Evolutionary conservation across 2,888 invertebrate species (phyloP), one percentile per base, ranked within the genome.

Genomic region (Idaea dimidiata): DNA sequence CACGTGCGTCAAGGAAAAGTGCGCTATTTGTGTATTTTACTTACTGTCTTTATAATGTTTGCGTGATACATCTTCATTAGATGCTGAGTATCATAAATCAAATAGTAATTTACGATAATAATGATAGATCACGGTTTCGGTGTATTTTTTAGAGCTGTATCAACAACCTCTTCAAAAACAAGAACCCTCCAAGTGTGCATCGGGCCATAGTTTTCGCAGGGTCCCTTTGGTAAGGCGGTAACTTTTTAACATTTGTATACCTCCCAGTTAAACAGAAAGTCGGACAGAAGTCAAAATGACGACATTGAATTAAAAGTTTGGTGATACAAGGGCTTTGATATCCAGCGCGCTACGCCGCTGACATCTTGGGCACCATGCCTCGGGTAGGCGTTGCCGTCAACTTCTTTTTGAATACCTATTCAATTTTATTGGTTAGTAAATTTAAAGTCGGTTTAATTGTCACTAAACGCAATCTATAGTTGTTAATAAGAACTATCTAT

Each of bases 1-100:
- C 87, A 87, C 85, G 84, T 88, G 88, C 82, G 33, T 33, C 33
- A 33, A 6, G 33, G 33, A 33, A 33, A 33, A 33, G 33, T 14
- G 43, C 43, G 10, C 43, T 43, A 43, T 43, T 43, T 43, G 43
- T 43, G 43, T 43, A 10, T 43, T 43, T 43, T 43, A 43, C 43
- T 63, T 53, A 65, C 62, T 62, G 60, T 24, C 59, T 58, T 62
- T 65, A 67, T 61, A 31, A 64, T 59, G 59, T 54, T 63, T 57
- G 33, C 62, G 43, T 24, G 62, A 59, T 59, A 61, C 55, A 62
- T 62, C 61, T 59, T 57, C 54, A 59, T 17, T 62, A 59, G 32
- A 59, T 33, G 59, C 62, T 60, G 53, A 53, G 60, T 43, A 60
- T 54, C 62, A 62, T 59, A 17, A 58, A 62, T 60, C 56, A 57